Base-by-base conservation (phyloP, 2,113 vertebrate species). In the Vireo altiloquus region DNA sequence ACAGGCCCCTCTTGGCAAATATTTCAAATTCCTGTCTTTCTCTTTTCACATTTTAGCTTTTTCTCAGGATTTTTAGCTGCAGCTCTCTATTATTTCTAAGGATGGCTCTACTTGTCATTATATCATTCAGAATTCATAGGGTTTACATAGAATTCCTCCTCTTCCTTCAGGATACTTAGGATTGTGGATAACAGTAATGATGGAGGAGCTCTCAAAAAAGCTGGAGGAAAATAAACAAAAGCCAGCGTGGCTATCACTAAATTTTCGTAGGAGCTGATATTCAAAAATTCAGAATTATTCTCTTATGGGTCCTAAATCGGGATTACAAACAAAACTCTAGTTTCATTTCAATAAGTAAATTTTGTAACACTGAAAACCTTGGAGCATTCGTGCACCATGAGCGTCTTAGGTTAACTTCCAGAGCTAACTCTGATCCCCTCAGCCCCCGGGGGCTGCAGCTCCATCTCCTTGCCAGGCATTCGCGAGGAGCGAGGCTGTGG, bases 1-100 rank as follows among this genome's bases (percentile, higher is more conserved):
- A 92, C 89, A 96, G 92, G 92, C 87, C 90, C 17, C 90, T 92
- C 59, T 82, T 94, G 78, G 93, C 94, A 96, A 94, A 88, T 92
- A 95, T 84, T 90, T 86, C 28, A 60, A 71, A 96, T 94, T 91
- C 95, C 60, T 91, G 50, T 47, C 52, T 84, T 84, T 94, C 53
- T 92, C 86, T 66, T 85, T 49, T 74, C 40, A 39, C 40, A 44
- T 90, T 92, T 93, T 52, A 64, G 30, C 9, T 83, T 86, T 92
- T 89, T 59, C 49, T 90, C 44, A 5, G 66, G 81, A 49, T 54
- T 95, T 92, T 91, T 42, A 92, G 87, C 56, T 68, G 74, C 49
- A 82, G 69, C 46, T 40, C 25, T 80, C 39, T 54, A 0, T 56
- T 66, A 15, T 63, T 95, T 89, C 78, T 82, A 27, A 61, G 49